Base-by-base conservation (phyloP, 2,113 vertebrate species). In the Oriolus oriolus region DNA sequence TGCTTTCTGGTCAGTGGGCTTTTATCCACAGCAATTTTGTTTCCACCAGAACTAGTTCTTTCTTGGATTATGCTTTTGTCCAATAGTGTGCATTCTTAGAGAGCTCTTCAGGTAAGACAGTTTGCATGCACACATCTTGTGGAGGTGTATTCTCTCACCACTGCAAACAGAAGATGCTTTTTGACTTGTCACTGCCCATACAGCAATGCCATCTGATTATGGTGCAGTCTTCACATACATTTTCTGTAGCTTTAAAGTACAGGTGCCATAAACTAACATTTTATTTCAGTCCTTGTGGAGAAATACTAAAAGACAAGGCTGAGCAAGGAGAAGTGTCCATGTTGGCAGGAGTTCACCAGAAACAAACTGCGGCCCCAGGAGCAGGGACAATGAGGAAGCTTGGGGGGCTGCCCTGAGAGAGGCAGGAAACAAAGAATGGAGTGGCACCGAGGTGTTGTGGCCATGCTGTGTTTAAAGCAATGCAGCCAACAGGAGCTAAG, bases 161-260 rank as follows among this genome's bases (percentile, higher is more conserved):
- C 47, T 44, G 42, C 37, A 57, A 44, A 22, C 8, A 60, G 24
- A 74, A 42, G n/a, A 16, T 63, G 24, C n/a, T 74, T 84, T 63
- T 37, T 83, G n/a, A 5, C 45, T 39, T 79, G 16, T 42, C 22
- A 16, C 23, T 84, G 60, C 49, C 56, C 28, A n/a, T 7, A 37
- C 53, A 45, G 5, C 41, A 54, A 33, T 39, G 35, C 30, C 16
- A 16, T 83, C 24, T 65, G 37, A 6, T 59, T 0, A 0, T 18
- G 73, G 33, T 39, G 18, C 9, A 17, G 56, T 37, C 49, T 59
- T 84, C 35, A 26, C 11, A 14, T 20, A 39, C 10, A 2, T 87
- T 69, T 63, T 64, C 22, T 60, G 28, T 75, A 53, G 35, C 44
- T 53, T 90, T 10, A 71, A 5, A 21, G 13, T 44, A 18, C 42